Evolutionary conservation across 1,140 invertebrate species (phyloP).

Genomic region (Papilio aristodemus): DNA sequence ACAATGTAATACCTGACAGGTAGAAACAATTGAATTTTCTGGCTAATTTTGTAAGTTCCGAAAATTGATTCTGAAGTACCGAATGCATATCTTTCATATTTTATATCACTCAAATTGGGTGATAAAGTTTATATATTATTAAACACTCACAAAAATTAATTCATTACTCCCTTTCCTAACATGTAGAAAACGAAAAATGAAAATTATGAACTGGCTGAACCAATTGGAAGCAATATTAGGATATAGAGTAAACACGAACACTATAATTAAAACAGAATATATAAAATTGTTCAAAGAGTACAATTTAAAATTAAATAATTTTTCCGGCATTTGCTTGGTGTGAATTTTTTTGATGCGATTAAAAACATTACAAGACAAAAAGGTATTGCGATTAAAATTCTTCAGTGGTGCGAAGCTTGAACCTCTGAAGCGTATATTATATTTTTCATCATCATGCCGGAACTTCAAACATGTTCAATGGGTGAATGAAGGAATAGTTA

Average conservation of each 20-base stretch:
- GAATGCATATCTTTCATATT: slow-evolving; percentile 76
- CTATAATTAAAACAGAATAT: background rate
- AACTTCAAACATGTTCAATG: too few species aligned
- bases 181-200: slow-evolving; percentile 22
- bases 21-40: slow-evolving; percentile 93
- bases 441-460: too few species aligned
- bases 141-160: slow-evolving; percentile 28
- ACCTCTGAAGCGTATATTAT: too few species aligned
- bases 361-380: too few species aligned
- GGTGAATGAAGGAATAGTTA: too few species aligned
- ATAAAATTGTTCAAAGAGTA: background rate
- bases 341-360: too few species aligned
- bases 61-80: slow-evolving; percentile 62
- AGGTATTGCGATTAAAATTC: too few species aligned
- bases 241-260: background rate
- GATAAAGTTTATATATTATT: slow-evolving; percentile 34
- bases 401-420: too few species aligned
- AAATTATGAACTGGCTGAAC: slow-evolving; percentile 20
- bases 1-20: slow-evolving; percentile 84
- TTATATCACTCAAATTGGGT: slow-evolving; percentile 48
- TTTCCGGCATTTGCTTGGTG: too few species aligned
- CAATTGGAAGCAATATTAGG: background rate
- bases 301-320: too few species aligned
- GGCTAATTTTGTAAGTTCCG: slow-evolving; percentile 85
- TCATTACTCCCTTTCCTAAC: slow-evolving; percentile 30